phyloP scores from a whole-genome alignment of 2,797 vertebrate genomes.

The Tiaroga cobitis region DNA sequence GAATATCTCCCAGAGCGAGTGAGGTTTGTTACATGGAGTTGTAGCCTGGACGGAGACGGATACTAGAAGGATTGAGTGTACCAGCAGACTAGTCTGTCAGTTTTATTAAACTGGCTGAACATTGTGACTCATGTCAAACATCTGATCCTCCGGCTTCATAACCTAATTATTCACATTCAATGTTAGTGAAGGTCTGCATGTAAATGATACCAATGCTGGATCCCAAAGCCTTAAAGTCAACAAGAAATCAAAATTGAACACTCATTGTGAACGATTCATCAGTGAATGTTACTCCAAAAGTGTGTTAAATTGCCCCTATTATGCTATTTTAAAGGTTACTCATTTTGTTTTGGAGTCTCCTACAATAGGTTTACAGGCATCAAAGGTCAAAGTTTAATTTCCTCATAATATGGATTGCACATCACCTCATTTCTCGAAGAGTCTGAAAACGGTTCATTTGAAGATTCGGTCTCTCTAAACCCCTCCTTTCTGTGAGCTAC shows the following conservation, averaged over 20 bases:
- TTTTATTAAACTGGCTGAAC: conserved; percentile 34
- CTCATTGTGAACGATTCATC: neutral
- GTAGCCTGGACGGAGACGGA: neutral
- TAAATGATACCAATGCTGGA: conserved; percentile 30
- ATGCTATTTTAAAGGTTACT: neutral
- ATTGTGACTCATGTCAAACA: conserved; percentile 26
- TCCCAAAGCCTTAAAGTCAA: conserved; percentile 27
- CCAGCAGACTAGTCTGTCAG: conserved; percentile 18
- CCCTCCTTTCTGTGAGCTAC: neutral
- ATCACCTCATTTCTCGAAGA: neutral
- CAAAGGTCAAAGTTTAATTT: neutral
- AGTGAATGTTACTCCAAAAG: neutral
- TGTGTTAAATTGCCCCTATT: neutral
- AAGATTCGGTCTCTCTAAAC: neutral
- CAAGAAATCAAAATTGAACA: conserved; percentile 19
- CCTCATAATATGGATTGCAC: neutral
- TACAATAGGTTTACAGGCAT: neutral
- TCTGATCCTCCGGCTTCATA: conserved; percentile 15
- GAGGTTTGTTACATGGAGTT: neutral
- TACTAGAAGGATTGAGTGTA: conserved; percentile 13
- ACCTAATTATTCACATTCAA: conserved; percentile 15
- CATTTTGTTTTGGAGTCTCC: neutral
- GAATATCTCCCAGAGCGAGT: neutral
- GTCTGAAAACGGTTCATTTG: accelerated
- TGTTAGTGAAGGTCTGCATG: conserved; percentile 5